A percentile compares a stretch with the other conserved stretches of the same genome.
Conservation (phyloP, 1,140 invertebrate species). For the Drosophila simulans region DNA sequence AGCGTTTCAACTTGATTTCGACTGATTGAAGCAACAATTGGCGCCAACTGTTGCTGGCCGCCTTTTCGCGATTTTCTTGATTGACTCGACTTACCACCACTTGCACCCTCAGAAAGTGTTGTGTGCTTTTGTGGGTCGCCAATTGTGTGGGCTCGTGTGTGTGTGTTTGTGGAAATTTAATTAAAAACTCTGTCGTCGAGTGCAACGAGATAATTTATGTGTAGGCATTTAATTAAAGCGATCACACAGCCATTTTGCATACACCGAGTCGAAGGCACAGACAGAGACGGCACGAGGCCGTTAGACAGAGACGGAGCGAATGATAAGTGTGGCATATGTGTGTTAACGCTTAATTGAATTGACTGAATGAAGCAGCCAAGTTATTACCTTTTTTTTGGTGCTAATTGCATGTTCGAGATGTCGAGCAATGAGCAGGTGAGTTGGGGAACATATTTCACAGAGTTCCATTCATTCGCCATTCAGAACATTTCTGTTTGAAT, state of each 20-base stretch:
- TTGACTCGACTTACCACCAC: background rate
- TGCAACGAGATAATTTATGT: constrained; percentile 70
- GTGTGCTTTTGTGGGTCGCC: constrained; percentile 62
- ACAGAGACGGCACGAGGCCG: constrained; percentile 19
- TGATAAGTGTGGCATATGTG: constrained; percentile 76
- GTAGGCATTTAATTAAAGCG: constrained; percentile 77
- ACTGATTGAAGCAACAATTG: constrained; percentile 78
- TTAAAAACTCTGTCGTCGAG: constrained; percentile 65
- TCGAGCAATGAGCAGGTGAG: constrained; percentile 46
- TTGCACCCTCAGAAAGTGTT: constrained; percentile 50
- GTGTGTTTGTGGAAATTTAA: constrained; percentile 60
- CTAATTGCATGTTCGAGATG: constrained; percentile 31
- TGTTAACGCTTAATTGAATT: constrained; percentile 64
- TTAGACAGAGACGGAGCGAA: constrained; percentile 14
- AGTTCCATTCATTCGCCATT: background rate
- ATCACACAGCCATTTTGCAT: constrained; percentile 74
- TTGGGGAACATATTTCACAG: background rate
- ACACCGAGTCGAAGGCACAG: constrained; percentile 17
- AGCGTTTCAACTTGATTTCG: constrained; percentile 17
- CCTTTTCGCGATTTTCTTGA: constrained; percentile 35
- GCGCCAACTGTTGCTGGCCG: constrained; percentile 75
- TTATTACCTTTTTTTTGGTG: constrained; percentile 10
- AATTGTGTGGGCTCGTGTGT: constrained; percentile 3
- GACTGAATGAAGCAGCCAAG: constrained; percentile 31
- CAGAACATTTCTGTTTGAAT: background rate